Evolutionary conservation across 2,797 vertebrate genomes (phyloP).

Genomic region (Periparus ater): DNA sequence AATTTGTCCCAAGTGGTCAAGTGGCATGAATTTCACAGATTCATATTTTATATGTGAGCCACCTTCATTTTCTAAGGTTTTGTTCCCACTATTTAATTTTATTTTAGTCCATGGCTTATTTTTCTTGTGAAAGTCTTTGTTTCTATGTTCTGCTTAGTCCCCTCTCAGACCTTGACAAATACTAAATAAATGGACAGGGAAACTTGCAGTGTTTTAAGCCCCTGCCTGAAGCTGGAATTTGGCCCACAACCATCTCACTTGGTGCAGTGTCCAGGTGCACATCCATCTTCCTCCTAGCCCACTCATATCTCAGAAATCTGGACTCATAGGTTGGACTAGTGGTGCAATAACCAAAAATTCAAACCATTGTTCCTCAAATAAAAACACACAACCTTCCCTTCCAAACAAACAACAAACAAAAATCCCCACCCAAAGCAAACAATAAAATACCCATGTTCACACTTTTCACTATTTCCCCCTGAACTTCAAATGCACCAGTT

Average conservation of each 20-base stretch:
- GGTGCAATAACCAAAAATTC: not conserved
- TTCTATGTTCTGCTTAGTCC: not conserved
- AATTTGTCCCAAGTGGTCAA: not conserved
- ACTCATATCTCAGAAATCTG: not conserved
- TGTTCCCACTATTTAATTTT: not conserved
- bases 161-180: not conserved
- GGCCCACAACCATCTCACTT: not conserved
- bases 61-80: not conserved
- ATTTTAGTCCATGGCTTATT: not conserved
- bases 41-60: not conserved
- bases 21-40: not conserved
- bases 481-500: not conserved
- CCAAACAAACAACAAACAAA: not conserved
- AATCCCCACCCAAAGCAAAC: accelerated
- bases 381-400: not conserved
- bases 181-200: not conserved
- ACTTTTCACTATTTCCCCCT: not conserved
- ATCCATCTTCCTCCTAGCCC: not conserved
- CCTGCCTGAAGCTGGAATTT: not conserved
- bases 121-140: not conserved
- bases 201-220: not conserved
- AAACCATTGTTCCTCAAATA: not conserved
- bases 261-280: not conserved
- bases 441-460: not conserved
- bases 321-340: not conserved